Base-by-base conservation (phyloP, 2,888 invertebrate genomes). In the Clitarchus hookeri region DNA sequence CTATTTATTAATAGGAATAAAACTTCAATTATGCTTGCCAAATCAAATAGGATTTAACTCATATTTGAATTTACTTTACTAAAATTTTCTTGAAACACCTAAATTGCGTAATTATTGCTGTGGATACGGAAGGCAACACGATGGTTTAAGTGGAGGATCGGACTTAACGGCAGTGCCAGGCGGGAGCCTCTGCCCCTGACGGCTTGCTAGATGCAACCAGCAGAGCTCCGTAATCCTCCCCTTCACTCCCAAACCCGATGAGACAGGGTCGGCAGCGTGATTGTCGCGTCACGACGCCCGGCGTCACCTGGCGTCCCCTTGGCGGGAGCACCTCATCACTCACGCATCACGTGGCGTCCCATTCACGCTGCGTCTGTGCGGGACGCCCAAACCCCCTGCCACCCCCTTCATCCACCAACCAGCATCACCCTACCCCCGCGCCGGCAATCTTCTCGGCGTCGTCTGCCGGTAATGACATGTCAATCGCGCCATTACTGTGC, bases 381-480 rank as follows among this genome's bases (percentile, higher is more conserved):
- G 65, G 65, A 19, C n/a, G 65, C 8, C 65, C 65, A 11, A 8
- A 8, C 65, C 8, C 65, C 65, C 65, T 19, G 8, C 16, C 12
- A 19, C 53, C 53, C 53, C 53, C 19, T 19, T 16, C 53, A 53
- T 16, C 53, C 53, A 8, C 13, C 53, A 16, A 8, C n/a, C n/a
- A n/a, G n/a, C n/a, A n/a, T n/a, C n/a, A n/a, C n/a, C 53, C n/a
- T 23, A 65, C 65, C 65, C 19, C 65, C 65, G 13, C 16, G 27
- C 16, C 44, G 9, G 27, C 82, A 82, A 82, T 82, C 82, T 82
- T 27, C 82, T 8, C 65, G 65, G 27, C 82, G 82, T 36, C 82
- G 82, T 82, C 82, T 82, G 82, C 82, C 82, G 82, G 82, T 82
- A 82, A 82, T 82, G 82, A 82, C 82, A 82, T 82, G 82, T 82